These are phyloP conservation scores for Oligia fasciuncula DNA, from an alignment of 2,888 invertebrate genomes.

Conservation along the genomic window DNA sequence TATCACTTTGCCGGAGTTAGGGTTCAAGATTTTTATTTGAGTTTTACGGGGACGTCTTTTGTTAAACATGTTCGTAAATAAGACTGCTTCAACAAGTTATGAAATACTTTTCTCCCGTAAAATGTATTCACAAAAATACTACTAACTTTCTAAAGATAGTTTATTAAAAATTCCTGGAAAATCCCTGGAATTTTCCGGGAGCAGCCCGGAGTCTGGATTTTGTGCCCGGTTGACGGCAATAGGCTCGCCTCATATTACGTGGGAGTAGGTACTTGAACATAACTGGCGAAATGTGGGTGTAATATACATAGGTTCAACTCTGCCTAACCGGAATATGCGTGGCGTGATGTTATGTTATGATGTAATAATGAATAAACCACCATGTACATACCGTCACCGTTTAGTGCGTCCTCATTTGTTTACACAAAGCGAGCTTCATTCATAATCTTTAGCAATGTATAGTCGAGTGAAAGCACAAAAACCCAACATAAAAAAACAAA, in stretches of 20 bases:
- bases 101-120: slow-evolving; percentile 1
- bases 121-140: background rate
- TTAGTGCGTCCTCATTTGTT: background rate
- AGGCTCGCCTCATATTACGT: background rate
- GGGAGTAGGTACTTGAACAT: background rate
- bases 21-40: slow-evolving; percentile 46
- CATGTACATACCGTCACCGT: background rate
- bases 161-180: background rate
- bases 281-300: background rate
- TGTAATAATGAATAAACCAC: background rate
- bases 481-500: background rate
- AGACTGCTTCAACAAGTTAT: slow-evolving; percentile 9
- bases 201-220: background rate
- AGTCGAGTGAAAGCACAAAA: slow-evolving; percentile 2
- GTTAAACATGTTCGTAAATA: slow-evolving; percentile 27
- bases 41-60: slow-evolving; percentile 36
- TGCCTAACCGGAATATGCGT: background rate
- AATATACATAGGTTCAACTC: background rate
- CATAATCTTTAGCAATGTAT: background rate
- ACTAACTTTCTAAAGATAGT: background rate
- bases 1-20: slow-evolving; percentile 49
- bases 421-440: background rate
- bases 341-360: background rate
- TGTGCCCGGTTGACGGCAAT: background rate
- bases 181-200: background rate